These are phyloP conservation scores for Nasonia vitripennis DNA, from an alignment of 1,140 invertebrate genomes.

Conservation along the genomic window DNA sequence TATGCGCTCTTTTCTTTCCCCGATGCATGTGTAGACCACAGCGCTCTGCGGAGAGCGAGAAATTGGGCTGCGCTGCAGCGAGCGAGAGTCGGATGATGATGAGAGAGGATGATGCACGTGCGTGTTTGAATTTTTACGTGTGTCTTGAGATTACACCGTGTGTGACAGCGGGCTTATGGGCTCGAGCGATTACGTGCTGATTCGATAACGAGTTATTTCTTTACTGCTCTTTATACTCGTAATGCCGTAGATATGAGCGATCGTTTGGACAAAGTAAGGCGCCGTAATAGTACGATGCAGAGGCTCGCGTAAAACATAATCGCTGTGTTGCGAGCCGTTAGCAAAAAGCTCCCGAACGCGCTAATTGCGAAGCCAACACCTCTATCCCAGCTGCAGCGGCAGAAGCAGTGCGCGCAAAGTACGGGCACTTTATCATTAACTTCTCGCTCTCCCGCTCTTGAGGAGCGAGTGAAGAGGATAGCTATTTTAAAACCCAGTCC, in stretches of 20 bases:
- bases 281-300: no score
- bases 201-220: no score
- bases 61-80: constrained; percentile 3
- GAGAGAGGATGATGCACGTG: no score
- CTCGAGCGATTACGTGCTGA: no score
- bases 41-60: not conserved
- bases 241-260: no score
- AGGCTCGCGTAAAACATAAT: no score
- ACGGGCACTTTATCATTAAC: constrained; percentile 13
- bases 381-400: not conserved
- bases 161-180: no score
- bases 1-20: not conserved
- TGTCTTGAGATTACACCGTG: no score
- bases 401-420: not conserved
- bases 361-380: constrained; percentile 20
- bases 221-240: no score
- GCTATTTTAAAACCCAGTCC: constrained; percentile 42
- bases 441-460: not conserved
- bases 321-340: not conserved
- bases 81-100: no score
- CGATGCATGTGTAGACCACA: not conserved
- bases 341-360: not conserved
- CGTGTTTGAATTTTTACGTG: no score
- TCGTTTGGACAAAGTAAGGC: not conserved
- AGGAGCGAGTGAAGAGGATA: not conserved